Base-by-base conservation (phyloP, 2,113 vertebrate genomes). In the Genyomyrus donnyi region DNA sequence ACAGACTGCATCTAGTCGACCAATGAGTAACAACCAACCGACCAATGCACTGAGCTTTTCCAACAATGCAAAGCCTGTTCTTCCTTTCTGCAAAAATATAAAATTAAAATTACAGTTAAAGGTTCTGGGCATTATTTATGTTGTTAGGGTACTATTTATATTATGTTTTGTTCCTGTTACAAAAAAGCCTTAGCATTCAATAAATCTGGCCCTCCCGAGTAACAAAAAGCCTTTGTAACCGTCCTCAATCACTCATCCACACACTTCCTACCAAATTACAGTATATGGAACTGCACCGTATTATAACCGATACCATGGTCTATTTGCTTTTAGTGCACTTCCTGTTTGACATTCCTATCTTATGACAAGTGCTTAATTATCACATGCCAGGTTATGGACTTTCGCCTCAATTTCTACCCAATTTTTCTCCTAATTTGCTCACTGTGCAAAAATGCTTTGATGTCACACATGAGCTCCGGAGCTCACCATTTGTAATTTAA, bases 391-490 rank as follows among this genome's bases (percentile, higher is more conserved):
- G n/a, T 77, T 77, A 77, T 77, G 70, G 19, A 84, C 39, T 48
- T 87, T 48, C 1, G 45, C 35, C 48, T 85, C 84, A 85, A 45
- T 83, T 27, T n/a, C 46, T 15, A 19, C 85, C n/a, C 35, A 49
- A 31, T 53, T 42, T 39, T 52, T 53, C 27, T 53, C 6, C 21
- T 50, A 48, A 86, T 50, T 48, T 50, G 45, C 45, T 87, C 49
- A 46, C 83, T 46, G 45, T 48, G 45, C 24, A 85, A 85, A 85
- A 85, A 85, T n/a, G 83, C 83, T 48, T 85, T 85, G 83, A 85
- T 85, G 83, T 85, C 45, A 85, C 39, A 42, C 39, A 85, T 48
- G 3, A 48, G 42, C 42, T n/a, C 39, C 35, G 45, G 35, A 48
- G 21, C 42, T 85, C 8, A 45, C 83, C 5, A 13, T 31, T 53